A percentile compares a stretch with the other conserved stretches of the same genome.
These are phyloP conservation scores for Chirona hameri DNA, from an alignment of 2,888 invertebrate genomes.

Conservation along the genomic window DNA sequence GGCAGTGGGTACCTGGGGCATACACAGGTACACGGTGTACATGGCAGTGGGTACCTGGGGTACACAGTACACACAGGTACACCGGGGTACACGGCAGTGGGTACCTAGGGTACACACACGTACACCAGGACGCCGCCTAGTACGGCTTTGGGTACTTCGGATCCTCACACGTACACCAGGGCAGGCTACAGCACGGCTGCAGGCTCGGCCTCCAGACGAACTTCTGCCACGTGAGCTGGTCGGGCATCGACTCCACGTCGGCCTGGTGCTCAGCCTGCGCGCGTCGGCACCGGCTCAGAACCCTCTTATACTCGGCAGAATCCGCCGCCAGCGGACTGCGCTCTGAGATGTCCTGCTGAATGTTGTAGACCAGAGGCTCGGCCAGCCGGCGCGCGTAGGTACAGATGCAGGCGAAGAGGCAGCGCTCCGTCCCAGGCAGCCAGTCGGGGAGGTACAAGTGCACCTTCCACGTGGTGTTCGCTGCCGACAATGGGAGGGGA, in stretches of 20 bases:
- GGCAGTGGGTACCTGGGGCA: no score
- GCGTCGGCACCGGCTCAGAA: neutral
- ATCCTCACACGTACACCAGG: neutral
- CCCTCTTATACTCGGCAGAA: neutral
- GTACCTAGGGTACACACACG: no score
- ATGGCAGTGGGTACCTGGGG: no score
- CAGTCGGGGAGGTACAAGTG: neutral
- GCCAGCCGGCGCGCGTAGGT: neutral
- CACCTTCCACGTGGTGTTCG: conserved; percentile 5
- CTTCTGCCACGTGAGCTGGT: neutral
- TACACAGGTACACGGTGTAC: no score
- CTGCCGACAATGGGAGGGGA: neutral
- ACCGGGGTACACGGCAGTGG: no score
- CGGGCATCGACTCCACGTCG: neutral
- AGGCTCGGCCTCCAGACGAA: neutral
- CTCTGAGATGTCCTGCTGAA: neutral
- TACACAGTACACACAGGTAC: no score
- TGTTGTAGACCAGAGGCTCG: neutral
- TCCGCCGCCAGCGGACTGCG: neutral
- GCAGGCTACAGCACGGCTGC: conserved; percentile 1
- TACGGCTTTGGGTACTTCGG: neutral
- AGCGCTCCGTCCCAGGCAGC: neutral
- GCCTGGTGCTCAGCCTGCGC: neutral
- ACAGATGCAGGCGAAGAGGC: neutral
- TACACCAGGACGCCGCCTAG: neutral